Percentiles rank a stretch among this genome's conserved stretches.
Conservation (phyloP, 35 echinoderm and acorn worm genomes). For the Strongylocentrotus purpuratus region DNA sequence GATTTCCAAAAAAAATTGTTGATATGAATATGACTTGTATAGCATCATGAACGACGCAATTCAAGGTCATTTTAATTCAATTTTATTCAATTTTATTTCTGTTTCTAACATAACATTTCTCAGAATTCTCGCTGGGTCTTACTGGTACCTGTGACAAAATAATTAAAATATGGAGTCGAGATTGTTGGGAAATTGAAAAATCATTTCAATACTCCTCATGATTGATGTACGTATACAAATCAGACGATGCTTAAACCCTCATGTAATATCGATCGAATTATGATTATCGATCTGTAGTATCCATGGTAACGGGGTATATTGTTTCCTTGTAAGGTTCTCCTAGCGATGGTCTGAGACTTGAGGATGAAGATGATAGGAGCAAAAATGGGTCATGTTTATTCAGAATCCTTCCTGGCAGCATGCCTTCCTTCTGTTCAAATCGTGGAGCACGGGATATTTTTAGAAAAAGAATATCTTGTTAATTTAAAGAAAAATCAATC, state of each 20-base stretch:
- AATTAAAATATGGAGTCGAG: background rate
- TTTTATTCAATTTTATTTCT: too few relatives aligned
- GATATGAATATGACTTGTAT: background rate
- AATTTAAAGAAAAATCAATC: too few relatives aligned
- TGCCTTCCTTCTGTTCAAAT: background rate
- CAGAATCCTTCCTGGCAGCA: background rate
- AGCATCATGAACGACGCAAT: background rate
- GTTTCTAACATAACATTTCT: too few relatives aligned
- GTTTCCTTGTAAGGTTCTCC: background rate
- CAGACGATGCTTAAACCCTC: background rate
- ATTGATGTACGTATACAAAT: background rate
- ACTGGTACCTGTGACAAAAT: background rate
- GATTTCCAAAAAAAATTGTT: background rate
- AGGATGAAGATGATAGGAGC: background rate
- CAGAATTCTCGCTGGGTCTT: too few relatives aligned
- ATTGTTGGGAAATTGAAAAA: background rate
- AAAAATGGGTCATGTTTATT: background rate
- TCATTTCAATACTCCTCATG: background rate
- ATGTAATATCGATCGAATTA: background rate
- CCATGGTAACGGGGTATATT: background rate
- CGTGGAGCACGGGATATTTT: background rate
- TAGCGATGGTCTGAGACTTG: background rate
- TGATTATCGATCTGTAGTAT: background rate
- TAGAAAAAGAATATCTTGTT: background rate
- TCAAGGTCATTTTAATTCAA: background rate